phyloP scores from a whole-genome alignment of 2,888 invertebrate genomes.

The Rhabditoides inermis region DNA sequence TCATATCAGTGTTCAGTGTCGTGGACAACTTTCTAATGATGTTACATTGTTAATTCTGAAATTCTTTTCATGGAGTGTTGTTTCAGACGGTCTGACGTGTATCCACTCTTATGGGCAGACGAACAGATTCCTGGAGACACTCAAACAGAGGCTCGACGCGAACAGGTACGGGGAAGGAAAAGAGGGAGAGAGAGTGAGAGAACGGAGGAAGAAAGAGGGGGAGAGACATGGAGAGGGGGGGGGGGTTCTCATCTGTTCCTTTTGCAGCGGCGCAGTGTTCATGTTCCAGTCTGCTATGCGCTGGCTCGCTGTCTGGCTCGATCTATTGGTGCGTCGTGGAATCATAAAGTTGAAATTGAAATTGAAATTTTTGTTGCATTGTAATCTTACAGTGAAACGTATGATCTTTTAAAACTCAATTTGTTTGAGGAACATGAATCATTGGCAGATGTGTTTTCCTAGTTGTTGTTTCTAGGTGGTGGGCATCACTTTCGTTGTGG shows the following conservation, averaged over 20 bases:
- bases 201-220: constrained; percentile 41
- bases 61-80: too few relatives aligned
- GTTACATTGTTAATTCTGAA: too few relatives aligned
- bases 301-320: constrained; percentile 55
- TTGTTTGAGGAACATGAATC: too few relatives aligned
- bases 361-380: too few relatives aligned
- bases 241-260: constrained; percentile 40
- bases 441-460: too few relatives aligned
- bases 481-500: constrained; percentile 56
- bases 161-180: constrained; percentile 38
- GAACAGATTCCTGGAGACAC: constrained; percentile 36
- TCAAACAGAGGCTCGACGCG: constrained; percentile 44
- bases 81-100: constrained; percentile 58
- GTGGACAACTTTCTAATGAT: too few relatives aligned
- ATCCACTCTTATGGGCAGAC: constrained; percentile 60
- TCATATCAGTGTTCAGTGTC: background rate
- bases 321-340: constrained; percentile 41
- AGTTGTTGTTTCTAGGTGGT: constrained; percentile 27
- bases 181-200: constrained; percentile 14
- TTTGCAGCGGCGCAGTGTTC: constrained; percentile 46
- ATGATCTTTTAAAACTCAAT: too few relatives aligned
- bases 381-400: too few relatives aligned
- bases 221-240: constrained; percentile 39
- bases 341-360: too few relatives aligned
- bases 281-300: constrained; percentile 53